Evolutionary conservation across 2,113 vertebrate genomes (phyloP).

Genomic region (Corvus moneduloides): DNA sequence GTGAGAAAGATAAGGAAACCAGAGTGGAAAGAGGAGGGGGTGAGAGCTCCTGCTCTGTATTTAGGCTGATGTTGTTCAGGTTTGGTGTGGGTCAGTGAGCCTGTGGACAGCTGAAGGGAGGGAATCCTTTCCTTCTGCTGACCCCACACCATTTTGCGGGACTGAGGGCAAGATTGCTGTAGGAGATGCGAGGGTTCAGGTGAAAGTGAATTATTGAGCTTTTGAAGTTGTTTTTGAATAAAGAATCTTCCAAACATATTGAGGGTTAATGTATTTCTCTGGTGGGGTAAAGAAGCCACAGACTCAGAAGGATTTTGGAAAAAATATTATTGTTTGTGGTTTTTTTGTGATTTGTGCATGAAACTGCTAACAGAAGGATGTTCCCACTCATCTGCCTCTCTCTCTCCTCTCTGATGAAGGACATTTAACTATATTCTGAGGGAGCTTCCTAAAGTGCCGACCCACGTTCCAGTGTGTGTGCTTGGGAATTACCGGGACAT

Average conservation of each 20-base stretch:
- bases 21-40: not conserved
- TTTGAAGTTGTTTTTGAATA: not conserved
- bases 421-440: conserved; percentile 95
- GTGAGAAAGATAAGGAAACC: not conserved
- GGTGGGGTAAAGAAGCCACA: not conserved
- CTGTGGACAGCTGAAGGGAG: not conserved
- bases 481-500: conserved; percentile 96
- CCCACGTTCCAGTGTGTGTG: conserved; percentile 93
- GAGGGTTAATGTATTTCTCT: not conserved
- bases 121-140: not conserved
- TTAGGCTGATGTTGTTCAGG: not conserved
- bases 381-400: not conserved
- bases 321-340: not conserved
- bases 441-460: conserved; percentile 94
- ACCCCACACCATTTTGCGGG: not conserved
- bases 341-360: not conserved
- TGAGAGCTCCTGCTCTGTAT: not conserved
- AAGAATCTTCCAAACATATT: not conserved
- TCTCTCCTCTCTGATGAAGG: conserved; percentile 69
- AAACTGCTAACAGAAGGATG: not conserved
- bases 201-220: not conserved
- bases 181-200: not conserved
- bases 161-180: not conserved
- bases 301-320: not conserved
- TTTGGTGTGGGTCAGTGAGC: not conserved